A percentile compares a stretch with the other conserved stretches of the same genome.
phyloP scores from a whole-genome alignment of 2,797 vertebrate genomes.

The Squalus acanthias region DNA sequence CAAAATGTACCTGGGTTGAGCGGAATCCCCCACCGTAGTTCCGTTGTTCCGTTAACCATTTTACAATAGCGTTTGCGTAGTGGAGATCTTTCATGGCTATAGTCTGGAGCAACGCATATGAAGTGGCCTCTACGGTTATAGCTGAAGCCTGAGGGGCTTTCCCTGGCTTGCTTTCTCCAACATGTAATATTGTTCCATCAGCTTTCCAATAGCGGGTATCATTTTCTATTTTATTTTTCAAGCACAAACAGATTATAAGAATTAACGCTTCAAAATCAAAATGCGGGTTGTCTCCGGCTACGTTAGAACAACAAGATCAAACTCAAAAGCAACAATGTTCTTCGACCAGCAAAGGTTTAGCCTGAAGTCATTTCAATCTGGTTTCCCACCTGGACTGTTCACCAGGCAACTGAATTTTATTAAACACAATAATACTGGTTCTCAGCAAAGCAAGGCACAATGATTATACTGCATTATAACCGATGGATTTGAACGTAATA shows the following conservation, averaged over 20 bases:
- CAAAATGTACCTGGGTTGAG: slow-evolving; percentile 56
- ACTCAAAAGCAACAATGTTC: not conserved
- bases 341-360: not conserved
- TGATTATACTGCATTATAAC: not conserved
- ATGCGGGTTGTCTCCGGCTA: not conserved
- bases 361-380: not conserved
- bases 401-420: not conserved
- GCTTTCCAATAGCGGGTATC: slow-evolving; percentile 55
- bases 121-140: slow-evolving; percentile 53
- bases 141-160: slow-evolving; percentile 43
- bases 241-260: not conserved
- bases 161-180: not conserved
- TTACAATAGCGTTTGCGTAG: slow-evolving; percentile 45
- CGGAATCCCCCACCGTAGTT: slow-evolving; percentile 56
- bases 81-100: slow-evolving; percentile 45
- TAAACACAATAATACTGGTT: not conserved
- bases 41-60: slow-evolving; percentile 54
- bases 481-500: not conserved
- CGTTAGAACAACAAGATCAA: not conserved
- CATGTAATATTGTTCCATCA: not conserved
- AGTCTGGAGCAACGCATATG: slow-evolving; percentile 55
- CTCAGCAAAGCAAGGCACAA: not conserved
- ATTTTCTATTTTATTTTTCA: slow-evolving; percentile 41
- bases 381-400: not conserved
- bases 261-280: not conserved